Evolutionary conservation across 1,140 invertebrate genomes (phyloP), one percentile per base, ranked within the genome.

Genomic region (Lepidotrigona ventralis): DNA sequence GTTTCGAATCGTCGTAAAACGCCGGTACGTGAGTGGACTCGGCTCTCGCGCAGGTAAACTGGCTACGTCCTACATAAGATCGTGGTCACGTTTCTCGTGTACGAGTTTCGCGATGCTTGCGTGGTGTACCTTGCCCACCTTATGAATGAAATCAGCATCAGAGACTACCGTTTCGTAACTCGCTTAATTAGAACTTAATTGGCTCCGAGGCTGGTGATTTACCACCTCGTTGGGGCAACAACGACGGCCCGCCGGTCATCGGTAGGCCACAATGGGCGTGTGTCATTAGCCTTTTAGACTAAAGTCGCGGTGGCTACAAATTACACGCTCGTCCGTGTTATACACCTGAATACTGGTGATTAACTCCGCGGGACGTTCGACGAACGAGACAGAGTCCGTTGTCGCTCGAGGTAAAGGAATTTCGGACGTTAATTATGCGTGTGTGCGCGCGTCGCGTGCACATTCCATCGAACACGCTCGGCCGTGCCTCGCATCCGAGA

Each of bases 131-230:
- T 33, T n/a, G 19, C 54, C 39, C 58, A 46, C 39, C 58, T 74
- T 64, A 58, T 79, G 76, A 87, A 86, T 80, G 80, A 80, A 87
- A 79, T 77, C 66, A 80, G 66, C 66, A 29, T 79, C 71, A 66
- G 33, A 53, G 54, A 63, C 6, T 8, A 33, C 33, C 77, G 81
- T 83, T 72, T 56, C 46, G 54, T 79, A 81, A 84, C 33, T 33
- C 54, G 85, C 66, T 86, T 88, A 88, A 88, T 88, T 88, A 80
- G 87, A 86, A 88, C 70, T 88, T 88, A 88, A 88, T 88, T 88
- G 87, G 39, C 84, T 63, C 19, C 58, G 75, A 72, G 46, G 58
- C 39, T 39, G 72, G 54, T 86, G 83, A 84, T 88, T 79, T 86
- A 85, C 73, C 79, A 78, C 71, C 74, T 85, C 73, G 77, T 39